phyloP scores from a whole-genome alignment of 2,888 invertebrate species.

The Tubiluchus corallicola region DNA sequence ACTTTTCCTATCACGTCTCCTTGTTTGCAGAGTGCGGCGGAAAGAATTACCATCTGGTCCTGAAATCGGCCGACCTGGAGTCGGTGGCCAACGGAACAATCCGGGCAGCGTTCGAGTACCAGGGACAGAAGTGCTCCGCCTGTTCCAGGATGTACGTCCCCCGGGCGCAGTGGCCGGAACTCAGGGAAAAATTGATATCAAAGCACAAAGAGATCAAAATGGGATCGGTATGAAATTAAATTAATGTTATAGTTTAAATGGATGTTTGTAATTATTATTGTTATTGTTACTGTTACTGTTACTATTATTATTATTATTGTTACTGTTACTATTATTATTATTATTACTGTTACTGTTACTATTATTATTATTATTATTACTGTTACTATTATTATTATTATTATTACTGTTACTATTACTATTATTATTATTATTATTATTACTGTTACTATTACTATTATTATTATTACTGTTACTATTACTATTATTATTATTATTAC shows the following conservation, averaged over 20 bases:
- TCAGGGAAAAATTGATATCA: constrained; percentile 42
- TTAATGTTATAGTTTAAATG: background rate
- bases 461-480: too few relatives aligned
- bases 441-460: too few relatives aligned
- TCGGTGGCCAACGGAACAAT: constrained; percentile 67
- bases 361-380: too few relatives aligned
- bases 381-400: too few relatives aligned
- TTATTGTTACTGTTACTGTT: background rate
- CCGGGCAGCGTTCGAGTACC: constrained; percentile 78
- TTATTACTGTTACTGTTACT: too few relatives aligned
- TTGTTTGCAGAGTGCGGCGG: constrained; percentile 76
- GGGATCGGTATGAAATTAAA: constrained; percentile 40
- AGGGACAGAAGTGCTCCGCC: constrained; percentile 94
- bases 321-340: too few relatives aligned
- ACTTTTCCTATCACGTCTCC: too few relatives aligned
- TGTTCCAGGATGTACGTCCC: constrained; percentile 94
- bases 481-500: too few relatives aligned
- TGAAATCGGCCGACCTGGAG: constrained; percentile 65
- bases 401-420: too few relatives aligned
- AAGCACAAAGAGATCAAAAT: constrained; percentile 55
- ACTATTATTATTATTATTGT: constrained; percentile 5
- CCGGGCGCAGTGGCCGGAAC: constrained; percentile 57
- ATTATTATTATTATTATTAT: too few relatives aligned
- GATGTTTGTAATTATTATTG: background rate
- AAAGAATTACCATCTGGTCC: constrained; percentile 95